These are phyloP conservation scores for Clepsis dumicolana DNA, from an alignment of 2,888 invertebrate genomes.

Conservation along the genomic window DNA sequence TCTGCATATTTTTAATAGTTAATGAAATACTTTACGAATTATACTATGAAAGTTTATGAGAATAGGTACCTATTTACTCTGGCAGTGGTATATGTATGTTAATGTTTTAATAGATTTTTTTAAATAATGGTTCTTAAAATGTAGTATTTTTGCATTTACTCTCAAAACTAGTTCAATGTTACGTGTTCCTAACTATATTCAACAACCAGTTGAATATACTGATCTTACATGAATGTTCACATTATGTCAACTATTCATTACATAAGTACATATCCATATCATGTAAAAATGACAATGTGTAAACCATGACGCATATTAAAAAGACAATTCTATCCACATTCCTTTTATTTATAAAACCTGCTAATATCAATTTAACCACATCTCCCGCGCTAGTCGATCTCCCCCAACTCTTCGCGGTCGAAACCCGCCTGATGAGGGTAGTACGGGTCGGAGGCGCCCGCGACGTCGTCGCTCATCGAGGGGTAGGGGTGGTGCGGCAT, in stretches of 20 bases:
- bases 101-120: neutral
- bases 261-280: too few species aligned
- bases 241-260: too few species aligned
- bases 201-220: too few species aligned
- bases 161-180: too few species aligned
- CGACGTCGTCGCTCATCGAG: slow-evolving; percentile 55
- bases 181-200: too few species aligned
- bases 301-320: neutral
- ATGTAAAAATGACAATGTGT: too few species aligned
- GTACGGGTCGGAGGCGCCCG: slow-evolving; percentile 56
- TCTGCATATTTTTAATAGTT: slow-evolving; percentile 72
- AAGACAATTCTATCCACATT: neutral
- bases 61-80: neutral
- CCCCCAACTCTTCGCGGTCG: slow-evolving; percentile 61
- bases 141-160: neutral
- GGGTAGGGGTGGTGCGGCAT: slow-evolving; percentile 73
- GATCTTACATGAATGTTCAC: too few species aligned
- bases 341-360: slow-evolving; percentile 7
- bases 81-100: neutral
- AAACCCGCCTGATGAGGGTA: slow-evolving; percentile 72
- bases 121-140: neutral
- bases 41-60: neutral
- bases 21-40: slow-evolving; percentile 28
- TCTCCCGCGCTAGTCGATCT: slow-evolving; percentile 41
- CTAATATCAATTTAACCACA: too few species aligned